Conservation (phyloP, 2,888 invertebrate species). For the Acheta domesticus region DNA sequence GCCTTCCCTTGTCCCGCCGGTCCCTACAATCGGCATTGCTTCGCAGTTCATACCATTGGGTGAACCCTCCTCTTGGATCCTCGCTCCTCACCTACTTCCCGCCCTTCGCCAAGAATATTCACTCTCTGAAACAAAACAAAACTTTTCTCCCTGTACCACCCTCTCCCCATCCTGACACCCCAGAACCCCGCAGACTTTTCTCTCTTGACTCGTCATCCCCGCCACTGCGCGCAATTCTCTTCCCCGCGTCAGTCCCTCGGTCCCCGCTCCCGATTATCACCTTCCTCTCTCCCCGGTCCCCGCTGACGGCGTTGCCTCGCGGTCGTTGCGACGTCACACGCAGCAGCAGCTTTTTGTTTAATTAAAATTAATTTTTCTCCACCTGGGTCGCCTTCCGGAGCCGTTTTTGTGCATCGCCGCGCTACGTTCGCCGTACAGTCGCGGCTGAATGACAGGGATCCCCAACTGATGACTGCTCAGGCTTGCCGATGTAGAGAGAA, state of each 20-base stretch:
- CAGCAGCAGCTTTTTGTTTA: background rate
- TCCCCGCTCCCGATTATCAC: background rate
- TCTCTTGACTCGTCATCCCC: too few relatives aligned
- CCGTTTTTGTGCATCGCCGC: background rate
- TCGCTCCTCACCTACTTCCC: too few relatives aligned
- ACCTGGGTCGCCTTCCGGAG: background rate
- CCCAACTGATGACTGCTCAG: background rate
- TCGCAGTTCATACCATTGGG: too few relatives aligned
- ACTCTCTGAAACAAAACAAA: too few relatives aligned
- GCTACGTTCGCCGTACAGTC: background rate
- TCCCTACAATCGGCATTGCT: too few relatives aligned
- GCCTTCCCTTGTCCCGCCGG: too few relatives aligned
- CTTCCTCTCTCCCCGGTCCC: background rate
- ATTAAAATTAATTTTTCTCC: slow-evolving; percentile 18
- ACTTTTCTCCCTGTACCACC: background rate
- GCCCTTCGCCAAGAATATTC: too few relatives aligned
- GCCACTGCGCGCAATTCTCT: background rate
- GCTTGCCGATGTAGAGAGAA: too few relatives aligned
- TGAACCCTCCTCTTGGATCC: too few relatives aligned
- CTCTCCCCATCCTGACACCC: background rate
- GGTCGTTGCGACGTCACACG: too few relatives aligned
- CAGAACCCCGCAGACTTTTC: too few relatives aligned
- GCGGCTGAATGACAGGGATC: background rate
- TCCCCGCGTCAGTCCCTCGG: background rate
- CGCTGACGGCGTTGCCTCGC: background rate